Base-by-base conservation (phyloP, 2,113 vertebrate genomes). In the Misgurnus anguillicaudatus region DNA sequence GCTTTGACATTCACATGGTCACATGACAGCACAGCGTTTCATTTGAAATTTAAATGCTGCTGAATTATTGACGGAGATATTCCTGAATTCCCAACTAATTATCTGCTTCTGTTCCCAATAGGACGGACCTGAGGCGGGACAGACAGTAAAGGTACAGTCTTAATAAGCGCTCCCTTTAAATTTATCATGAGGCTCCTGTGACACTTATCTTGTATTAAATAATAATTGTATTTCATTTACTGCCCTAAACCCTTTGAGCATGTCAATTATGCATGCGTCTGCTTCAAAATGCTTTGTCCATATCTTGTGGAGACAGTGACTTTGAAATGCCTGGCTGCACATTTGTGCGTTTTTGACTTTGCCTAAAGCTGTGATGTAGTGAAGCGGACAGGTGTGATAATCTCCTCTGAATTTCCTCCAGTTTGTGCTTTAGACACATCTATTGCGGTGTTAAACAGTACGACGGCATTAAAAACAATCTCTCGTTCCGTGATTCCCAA, bases 141-240 rank as follows among this genome's bases (percentile, higher is more conserved):
- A 98, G 85, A 97, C 96, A 0, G 95, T 97, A 90, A 96, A 96
- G 95, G 96, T 98, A 94, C 95, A 94, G 91, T 85, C 86, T 94
- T 90, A 89, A 90, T 89, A 87, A 89, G 89, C 80, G 86, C 81
- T n/a, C 77, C 77, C 80, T 77, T 84, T 91, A 83, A 91, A 91
- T 90, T 87, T 89, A 87, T 86, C 84, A 92, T 92, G 88, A 90
- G 86, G 83, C 69, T 81, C 88, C 79, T 13, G 70, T 86, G 86
- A 89, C 87, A 88, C 87, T 90, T 91, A 89, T 83, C 87, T 86
- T 84, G 85, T 85, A 90, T 91, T 88, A 91, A 89, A 91, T 91
- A 90, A 91, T 90, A 83, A 91, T 91, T 66, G 82, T 87, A 86
- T 90, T 87, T 90, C 85, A 88, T 90, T 89, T 86, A 79, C 51